Evolutionary conservation across 1,140 invertebrate species (phyloP).

Genomic region (Drosophila sproati): DNA sequence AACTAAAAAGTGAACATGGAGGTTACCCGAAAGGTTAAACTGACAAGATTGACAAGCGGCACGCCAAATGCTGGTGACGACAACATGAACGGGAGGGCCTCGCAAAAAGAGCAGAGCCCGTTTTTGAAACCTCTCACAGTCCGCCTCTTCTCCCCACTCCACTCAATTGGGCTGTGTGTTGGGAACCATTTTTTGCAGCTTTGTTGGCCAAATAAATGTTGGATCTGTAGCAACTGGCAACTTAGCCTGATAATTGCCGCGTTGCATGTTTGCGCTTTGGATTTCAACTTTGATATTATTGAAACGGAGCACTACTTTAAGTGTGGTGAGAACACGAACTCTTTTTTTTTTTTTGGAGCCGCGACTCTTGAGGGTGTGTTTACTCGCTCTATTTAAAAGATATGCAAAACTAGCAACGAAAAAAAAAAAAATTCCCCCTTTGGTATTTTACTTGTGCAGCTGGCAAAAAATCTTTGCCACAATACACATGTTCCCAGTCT

Average conservation of each 20-base stretch:
- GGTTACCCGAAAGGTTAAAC: conserved; percentile 78
- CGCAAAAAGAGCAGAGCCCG: conserved; percentile 1
- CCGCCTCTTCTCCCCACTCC: background rate
- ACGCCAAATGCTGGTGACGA: conserved; percentile 48
- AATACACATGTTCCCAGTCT: conserved; percentile 61
- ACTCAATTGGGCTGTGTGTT: conserved; percentile 24
- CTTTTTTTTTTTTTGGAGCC: background rate
- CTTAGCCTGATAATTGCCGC: conserved; percentile 69
- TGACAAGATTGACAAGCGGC: conserved; percentile 76
- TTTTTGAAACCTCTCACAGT: background rate
- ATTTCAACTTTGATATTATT: conserved; percentile 81
- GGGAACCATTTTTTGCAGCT: conserved; percentile 40
- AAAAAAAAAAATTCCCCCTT: conserved; percentile 20
- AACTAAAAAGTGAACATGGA: conserved; percentile 52
- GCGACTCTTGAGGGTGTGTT: conserved; percentile 26
- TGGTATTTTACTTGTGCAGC: conserved; percentile 22
- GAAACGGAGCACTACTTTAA: conserved; percentile 24
- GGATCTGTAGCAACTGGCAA: conserved; percentile 25
- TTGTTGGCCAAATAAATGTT: conserved; percentile 50
- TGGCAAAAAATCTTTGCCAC: conserved; percentile 12
- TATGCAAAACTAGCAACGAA: conserved; percentile 41
- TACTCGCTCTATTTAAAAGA: conserved; percentile 31
- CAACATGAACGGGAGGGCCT: background rate
- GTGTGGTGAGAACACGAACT: conserved; percentile 56
- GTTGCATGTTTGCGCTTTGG: conserved; percentile 66